Conservation (phyloP, 2,113 vertebrate genomes). For the Tyrannus savana region DNA sequence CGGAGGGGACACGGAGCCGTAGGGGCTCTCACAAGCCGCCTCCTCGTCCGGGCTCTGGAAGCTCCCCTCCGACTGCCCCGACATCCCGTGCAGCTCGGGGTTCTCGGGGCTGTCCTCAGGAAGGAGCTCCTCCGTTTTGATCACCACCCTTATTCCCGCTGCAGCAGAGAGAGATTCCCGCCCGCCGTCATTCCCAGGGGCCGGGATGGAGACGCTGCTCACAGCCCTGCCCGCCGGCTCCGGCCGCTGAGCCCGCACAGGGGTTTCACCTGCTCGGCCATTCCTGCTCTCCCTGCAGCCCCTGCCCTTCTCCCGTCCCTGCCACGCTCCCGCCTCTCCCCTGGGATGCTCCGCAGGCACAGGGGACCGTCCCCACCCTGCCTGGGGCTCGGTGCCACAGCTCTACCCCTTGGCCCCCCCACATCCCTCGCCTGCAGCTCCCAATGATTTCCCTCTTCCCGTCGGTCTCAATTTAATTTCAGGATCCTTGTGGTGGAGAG, state of each 20-base stretch:
- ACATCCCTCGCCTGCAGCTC: background rate
- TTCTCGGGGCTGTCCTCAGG: slow-evolving; percentile 62
- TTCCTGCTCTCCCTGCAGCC: background rate
- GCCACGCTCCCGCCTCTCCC: background rate
- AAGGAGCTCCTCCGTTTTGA: slow-evolving; percentile 69
- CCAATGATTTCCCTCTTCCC: background rate
- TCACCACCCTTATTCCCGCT: slow-evolving; percentile 71
- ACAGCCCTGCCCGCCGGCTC: fast-evolving
- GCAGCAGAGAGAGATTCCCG: background rate
- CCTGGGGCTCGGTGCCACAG: background rate
- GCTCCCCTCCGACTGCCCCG: slow-evolving; percentile 52
- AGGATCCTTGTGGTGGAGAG: background rate
- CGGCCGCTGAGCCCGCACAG: fast-evolving
- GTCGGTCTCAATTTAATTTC: background rate
- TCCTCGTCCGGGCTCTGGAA: slow-evolving; percentile 59
- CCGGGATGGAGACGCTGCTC: fast-evolving
- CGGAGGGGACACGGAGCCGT: slow-evolving; percentile 9
- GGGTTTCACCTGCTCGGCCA: background rate
- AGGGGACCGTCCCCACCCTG: fast-evolving
- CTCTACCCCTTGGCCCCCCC: background rate
- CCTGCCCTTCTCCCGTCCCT: background rate
- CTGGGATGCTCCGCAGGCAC: background rate
- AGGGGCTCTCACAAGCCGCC: slow-evolving; percentile 52
- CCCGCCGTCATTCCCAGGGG: fast-evolving
- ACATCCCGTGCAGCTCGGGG: slow-evolving; percentile 60